Percentiles rank a stretch among this genome's conserved stretches.
phyloP scores from a whole-genome alignment of 2,113 vertebrate genomes.

The Noturus placidus region DNA sequence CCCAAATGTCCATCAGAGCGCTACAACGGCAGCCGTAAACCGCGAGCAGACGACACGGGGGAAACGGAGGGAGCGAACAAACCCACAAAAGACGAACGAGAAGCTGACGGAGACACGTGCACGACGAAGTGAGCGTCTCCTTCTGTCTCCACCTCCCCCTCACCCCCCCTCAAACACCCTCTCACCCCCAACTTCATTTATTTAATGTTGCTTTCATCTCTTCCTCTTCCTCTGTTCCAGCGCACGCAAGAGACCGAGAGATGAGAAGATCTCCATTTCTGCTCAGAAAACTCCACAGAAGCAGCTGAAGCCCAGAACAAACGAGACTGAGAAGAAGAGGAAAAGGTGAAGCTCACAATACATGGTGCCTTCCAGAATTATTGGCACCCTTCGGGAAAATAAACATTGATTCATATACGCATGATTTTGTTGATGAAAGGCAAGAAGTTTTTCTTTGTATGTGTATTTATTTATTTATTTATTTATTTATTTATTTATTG shows the following conservation, averaged over 20 bases:
- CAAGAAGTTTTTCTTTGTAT: not conserved
- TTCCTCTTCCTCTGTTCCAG: slow-evolving; percentile 48
- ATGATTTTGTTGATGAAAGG: not conserved
- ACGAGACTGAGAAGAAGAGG: slow-evolving; percentile 91
- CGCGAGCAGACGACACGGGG: slow-evolving; percentile 65
- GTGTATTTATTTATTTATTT: too few species aligned
- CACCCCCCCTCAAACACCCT: too few species aligned
- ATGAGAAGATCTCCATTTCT: slow-evolving; percentile 85
- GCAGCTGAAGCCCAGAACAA: slow-evolving; percentile 87
- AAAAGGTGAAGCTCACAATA: slow-evolving; percentile 85
- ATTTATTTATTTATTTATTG: too few species aligned
- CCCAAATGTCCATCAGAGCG: slow-evolving; percentile 63
- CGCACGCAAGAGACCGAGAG: slow-evolving; percentile 83
- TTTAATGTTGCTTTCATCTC: too few species aligned
- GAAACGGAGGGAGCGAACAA: slow-evolving; percentile 61
- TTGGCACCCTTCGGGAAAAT: not conserved
- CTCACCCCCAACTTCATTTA: too few species aligned
- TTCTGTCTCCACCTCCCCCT: not conserved
- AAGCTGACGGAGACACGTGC: slow-evolving; percentile 68
- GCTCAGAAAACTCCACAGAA: slow-evolving; percentile 78
- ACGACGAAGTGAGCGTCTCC: slow-evolving; percentile 73
- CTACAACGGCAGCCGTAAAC: slow-evolving; percentile 67
- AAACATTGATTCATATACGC: not conserved
- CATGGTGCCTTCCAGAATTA: not conserved
- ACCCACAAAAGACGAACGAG: slow-evolving; percentile 61